A percentile compares a stretch with the other conserved stretches of the same genome.
phyloP scores from a whole-genome alignment of 1,140 invertebrate genomes.

The Fragariocoptes setiger region DNA sequence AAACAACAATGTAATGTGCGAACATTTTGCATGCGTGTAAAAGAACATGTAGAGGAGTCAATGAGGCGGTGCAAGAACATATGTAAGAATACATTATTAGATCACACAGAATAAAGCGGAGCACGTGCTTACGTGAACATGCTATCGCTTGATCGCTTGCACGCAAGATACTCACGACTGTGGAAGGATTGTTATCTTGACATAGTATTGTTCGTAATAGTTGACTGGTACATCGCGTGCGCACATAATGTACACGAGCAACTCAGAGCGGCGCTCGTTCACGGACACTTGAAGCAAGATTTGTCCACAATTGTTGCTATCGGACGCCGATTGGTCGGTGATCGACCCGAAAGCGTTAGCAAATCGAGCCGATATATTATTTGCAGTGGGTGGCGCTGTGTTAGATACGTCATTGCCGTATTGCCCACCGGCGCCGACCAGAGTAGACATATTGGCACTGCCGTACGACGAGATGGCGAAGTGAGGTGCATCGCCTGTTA shows the following conservation, averaged over 20 bases:
- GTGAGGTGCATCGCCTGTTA: background rate
- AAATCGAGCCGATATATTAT: slow-evolving; percentile 1
- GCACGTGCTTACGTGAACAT: too few relatives aligned
- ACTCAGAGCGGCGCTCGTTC: slow-evolving; percentile 3
- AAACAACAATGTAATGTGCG: too few relatives aligned
- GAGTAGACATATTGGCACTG: background rate
- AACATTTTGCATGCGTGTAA: too few relatives aligned
- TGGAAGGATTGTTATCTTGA: slow-evolving; percentile 6
- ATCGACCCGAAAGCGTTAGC: slow-evolving; percentile 1
- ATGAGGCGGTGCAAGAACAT: too few relatives aligned
- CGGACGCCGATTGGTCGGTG: background rate
- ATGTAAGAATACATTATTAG: too few relatives aligned
- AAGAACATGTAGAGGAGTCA: too few relatives aligned
- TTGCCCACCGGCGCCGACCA: background rate
- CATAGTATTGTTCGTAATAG: slow-evolving; percentile 4
- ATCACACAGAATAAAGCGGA: too few relatives aligned
- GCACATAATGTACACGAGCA: slow-evolving; percentile 4
- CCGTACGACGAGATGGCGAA: background rate
- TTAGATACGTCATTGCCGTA: background rate
- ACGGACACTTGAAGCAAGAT: slow-evolving; percentile 5
- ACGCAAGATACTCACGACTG: slow-evolving; percentile 7
- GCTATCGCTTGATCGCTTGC: too few relatives aligned
- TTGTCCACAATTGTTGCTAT: slow-evolving; percentile 1
- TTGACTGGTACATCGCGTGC: background rate
- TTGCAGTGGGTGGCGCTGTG: background rate